Evolutionary conservation across 1,140 invertebrate genomes (phyloP), one percentile per base, ranked within the genome.

Genomic region (Diorhabda sublineata): DNA sequence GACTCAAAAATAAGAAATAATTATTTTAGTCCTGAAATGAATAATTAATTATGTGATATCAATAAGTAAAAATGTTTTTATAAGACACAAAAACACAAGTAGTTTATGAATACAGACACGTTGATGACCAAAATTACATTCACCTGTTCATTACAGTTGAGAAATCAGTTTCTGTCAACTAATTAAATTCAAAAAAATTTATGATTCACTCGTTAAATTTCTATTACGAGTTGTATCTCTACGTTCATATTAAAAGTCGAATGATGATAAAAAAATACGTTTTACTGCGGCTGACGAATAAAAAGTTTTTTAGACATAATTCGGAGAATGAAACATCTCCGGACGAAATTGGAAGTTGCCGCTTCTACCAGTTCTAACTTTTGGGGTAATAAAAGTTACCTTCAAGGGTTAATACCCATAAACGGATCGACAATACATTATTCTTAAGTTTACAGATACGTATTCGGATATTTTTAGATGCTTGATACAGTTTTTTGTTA

Each of bases 361-460:
- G 47, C 47, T n/a, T 52, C 47, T 52, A 4, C 47, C 47, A 52
- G 47, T 52, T 26, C 47, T 52, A 6, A 52, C 5, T 52, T 52
- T 52, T 52, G 47, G 47, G 47, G 47, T 52, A 8, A 52, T 52
- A 52, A 52, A 52, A 52, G 47, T 52, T 52, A 52, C 47, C 47
- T 52, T 52, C 47, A 52, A 52, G 47, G 47, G 47, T 52, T 52
- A n/a, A 52, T 52, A 52, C 47, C 47, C 47, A 52, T 52, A 52
- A 52, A 52, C n/a, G 47, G n/a, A 52, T 52, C 47, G 47, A 52
- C 47, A 52, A 52, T 52, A n/a, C 6, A n/a, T 52, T n/a, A 52
- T 52, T 26, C 26, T 26, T 26, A 26, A 26, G 26, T 26, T 26
- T 26, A 26, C 26, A 26, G 26, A 26, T 26, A 26, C 26, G 26